phyloP scores from a whole-genome alignment of 2,113 vertebrate genomes.

The Pitta sordida region DNA sequence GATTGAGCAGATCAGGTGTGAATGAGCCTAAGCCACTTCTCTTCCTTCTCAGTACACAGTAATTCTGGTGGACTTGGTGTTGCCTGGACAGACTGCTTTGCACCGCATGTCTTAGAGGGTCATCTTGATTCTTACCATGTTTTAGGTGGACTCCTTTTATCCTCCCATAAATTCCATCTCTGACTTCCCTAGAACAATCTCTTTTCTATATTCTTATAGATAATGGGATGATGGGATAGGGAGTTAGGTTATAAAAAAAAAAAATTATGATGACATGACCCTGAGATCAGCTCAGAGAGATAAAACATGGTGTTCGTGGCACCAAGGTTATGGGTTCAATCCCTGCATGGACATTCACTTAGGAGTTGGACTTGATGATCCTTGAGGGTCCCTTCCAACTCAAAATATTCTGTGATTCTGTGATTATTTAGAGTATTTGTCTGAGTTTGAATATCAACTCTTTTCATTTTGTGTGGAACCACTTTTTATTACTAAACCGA shows the following conservation, averaged over 20 bases:
- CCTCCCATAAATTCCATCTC: not conserved
- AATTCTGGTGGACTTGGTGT: not conserved
- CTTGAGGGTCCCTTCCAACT: no score
- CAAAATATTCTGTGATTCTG: no score
- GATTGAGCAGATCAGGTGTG: not conserved
- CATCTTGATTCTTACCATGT: not conserved
- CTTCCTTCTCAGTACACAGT: not conserved
- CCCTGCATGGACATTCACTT: no score
- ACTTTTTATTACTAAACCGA: not conserved
- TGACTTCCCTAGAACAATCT: not conserved
- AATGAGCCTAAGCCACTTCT: not conserved
- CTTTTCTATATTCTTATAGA: not conserved
- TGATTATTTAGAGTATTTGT: not conserved
- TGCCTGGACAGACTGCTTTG: not conserved
- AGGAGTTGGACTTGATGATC: no score
- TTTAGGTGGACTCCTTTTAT: not conserved
- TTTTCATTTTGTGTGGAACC: not conserved
- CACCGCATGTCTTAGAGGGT: not conserved
- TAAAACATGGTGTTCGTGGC: no score
- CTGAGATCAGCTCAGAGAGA: no score
- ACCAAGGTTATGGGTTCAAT: no score
- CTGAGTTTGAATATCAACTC: not conserved
- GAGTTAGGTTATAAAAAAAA: no score
- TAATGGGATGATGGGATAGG: no score
- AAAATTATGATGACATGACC: no score